Evolutionary conservation across 2,113 vertebrate genomes (phyloP).

Genomic region (Callithrix jacchus): DNA sequence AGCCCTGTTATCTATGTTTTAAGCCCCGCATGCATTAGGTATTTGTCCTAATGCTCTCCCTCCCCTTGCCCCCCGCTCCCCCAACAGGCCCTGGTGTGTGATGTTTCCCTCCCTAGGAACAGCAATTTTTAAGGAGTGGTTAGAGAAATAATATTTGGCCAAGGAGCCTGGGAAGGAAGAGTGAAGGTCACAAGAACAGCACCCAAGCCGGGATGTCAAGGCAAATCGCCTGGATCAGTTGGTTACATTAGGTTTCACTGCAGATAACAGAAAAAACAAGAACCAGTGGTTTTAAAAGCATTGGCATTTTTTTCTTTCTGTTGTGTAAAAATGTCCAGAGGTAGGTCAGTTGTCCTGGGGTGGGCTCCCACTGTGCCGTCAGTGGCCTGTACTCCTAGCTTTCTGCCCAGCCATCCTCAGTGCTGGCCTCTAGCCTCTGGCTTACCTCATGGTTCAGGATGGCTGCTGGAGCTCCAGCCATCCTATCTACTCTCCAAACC

Average conservation of each 20-base stretch:
- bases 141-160: not conserved
- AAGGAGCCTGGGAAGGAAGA: not conserved
- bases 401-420: not conserved
- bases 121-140: not conserved
- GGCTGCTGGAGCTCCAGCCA: conserved; percentile 14
- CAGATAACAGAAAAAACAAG: not conserved
- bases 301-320: not conserved
- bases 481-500: not conserved
- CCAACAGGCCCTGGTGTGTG: too few species aligned
- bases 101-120: not conserved
- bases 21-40: too few species aligned
- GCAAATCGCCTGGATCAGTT: not conserved
- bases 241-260: not conserved
- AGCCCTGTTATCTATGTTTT: too few species aligned
- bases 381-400: not conserved
- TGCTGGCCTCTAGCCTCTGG: not conserved
- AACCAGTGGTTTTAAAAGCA: not conserved
- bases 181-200: not conserved
- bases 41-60: too few species aligned
- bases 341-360: not conserved
- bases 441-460: not conserved
- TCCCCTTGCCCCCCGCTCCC: too few species aligned
- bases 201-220: not conserved
- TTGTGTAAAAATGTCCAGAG: not conserved
- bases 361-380: not conserved